phyloP scores from a whole-genome alignment of 2,797 vertebrate species.

The Melanotaenia maccullochi region DNA sequence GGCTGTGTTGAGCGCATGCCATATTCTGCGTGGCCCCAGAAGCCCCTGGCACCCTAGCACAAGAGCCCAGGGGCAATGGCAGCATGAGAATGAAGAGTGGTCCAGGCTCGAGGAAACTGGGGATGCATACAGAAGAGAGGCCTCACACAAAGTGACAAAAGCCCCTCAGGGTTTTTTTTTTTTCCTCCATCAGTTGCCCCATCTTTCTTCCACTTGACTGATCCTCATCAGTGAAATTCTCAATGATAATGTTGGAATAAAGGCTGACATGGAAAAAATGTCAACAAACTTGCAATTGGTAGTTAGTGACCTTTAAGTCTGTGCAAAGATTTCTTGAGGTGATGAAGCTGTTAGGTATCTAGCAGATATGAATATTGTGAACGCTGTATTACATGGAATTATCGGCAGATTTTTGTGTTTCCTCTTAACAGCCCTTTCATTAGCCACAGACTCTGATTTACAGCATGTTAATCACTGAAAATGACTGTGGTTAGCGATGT shows the following conservation, averaged over 20 bases:
- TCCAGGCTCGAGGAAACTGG: conserved; percentile 72
- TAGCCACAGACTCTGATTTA: conserved; percentile 33
- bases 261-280: conserved; percentile 31
- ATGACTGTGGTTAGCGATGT: conserved; percentile 47
- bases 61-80: conserved; percentile 81
- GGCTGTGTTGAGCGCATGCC: conserved; percentile 72
- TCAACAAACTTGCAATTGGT: conserved; percentile 10
- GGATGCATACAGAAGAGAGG: conserved; percentile 85
- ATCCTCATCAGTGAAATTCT: conserved; percentile 64
- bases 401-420: conserved; percentile 25
- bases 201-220: conserved; percentile 73
- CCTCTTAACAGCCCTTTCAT: conserved; percentile 33
- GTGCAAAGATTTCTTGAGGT: background rate
- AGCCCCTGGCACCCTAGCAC: conserved; percentile 79
- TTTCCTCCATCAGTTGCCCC: conserved; percentile 61
- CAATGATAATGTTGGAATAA: conserved; percentile 44
- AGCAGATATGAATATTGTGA: background rate
- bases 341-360: background rate
- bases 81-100: conserved; percentile 81
- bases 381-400: conserved; percentile 6
- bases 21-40: conserved; percentile 79
- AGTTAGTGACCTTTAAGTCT: conserved; percentile 17
- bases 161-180: conserved; percentile 75
- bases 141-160: conserved; percentile 83
- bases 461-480: conserved; percentile 48